phyloP scores from a whole-genome alignment of 2,888 invertebrate species.

The Omphaloscelis lunosa region DNA sequence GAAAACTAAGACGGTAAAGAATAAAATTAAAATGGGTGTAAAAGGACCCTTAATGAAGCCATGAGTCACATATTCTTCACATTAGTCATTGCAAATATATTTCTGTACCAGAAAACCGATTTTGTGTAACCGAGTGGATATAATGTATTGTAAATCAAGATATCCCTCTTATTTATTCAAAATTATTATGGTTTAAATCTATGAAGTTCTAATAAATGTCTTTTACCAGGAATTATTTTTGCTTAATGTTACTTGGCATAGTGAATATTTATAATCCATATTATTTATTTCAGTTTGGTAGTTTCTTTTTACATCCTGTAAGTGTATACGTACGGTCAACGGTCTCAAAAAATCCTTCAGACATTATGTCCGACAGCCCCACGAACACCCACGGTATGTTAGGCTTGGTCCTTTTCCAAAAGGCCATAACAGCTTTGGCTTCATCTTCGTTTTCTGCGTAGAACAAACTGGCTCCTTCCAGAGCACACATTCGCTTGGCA shows the following conservation, averaged over 20 bases:
- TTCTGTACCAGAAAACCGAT: not conserved
- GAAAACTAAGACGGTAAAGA: not conserved
- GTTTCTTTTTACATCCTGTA: too few species aligned
- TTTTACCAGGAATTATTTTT: too few species aligned
- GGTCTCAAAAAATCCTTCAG: conserved; percentile 27
- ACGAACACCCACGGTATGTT: conserved; percentile 67
- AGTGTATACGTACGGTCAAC: conserved; percentile 1
- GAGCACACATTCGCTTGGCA: conserved; percentile 75
- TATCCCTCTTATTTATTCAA: too few species aligned
- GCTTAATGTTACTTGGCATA: not conserved
- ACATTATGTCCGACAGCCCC: conserved; percentile 73
- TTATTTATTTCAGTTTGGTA: not conserved
- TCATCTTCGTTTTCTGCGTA: conserved; percentile 79
- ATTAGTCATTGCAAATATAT: not conserved
- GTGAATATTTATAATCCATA: not conserved
- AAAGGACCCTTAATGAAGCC: not conserved
- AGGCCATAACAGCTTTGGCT: conserved; percentile 68
- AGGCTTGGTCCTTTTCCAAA: conserved; percentile 72
- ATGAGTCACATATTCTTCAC: not conserved
- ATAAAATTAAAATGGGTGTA: not conserved
- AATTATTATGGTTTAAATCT: too few species aligned
- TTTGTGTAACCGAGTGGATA: too few species aligned
- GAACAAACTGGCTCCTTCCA: conserved; percentile 79
- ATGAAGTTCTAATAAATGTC: too few species aligned
- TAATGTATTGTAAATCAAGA: too few species aligned